Base-by-base conservation (phyloP, 2,888 invertebrate species). In the Eupsilia transversa region DNA sequence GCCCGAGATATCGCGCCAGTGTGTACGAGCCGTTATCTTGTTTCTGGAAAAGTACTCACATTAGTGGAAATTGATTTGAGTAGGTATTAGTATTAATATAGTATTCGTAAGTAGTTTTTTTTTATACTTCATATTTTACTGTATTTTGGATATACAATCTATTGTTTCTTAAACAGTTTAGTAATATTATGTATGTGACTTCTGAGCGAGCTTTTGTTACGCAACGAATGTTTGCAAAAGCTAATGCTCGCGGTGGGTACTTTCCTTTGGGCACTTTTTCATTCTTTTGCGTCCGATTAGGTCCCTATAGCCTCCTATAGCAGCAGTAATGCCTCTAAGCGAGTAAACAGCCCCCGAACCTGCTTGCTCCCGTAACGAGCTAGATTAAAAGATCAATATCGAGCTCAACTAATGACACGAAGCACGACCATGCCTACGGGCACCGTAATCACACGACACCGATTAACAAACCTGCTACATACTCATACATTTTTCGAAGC, bases 311-410 rank as follows among this genome's bases (percentile, higher is more conserved):
- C 57, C 17, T 43, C n/a, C n/a, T n/a, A n/a, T n/a, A n/a, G 43
- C 23, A 43, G 52, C 59, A 41, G 63, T 30, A 64, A 82, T 54
- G 57, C 27, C 10, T 41, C 41, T 65, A 61, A 69, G 41, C 64
- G 60, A 78, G 66, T 83, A 63, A 38, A 66, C n/a, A 64, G 33
- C 27, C 35, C 41, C 17, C 14, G 17, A 77, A 56, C 27, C 77
- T 59, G 61, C 63, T 71, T 78, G 71, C 52, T 71, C 20, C 52
- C 57, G 66, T 78, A 80, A 78, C 61, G 71, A 79, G 79, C 79
- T 71, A 65, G 79, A 83, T 80, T 80, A 79, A 79, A 83, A 79
- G 69, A 84, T 80, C 65, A 80, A 66, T 81, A 81, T 81, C 69
- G 33, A 57, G 80, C 74, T 69, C 46, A 63, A 41, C 54, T 84